A percentile compares a stretch with the other conserved stretches of the same genome.
phyloP scores from a whole-genome alignment of 2,113 vertebrate genomes.

The Anoplopoma fimbria region DNA sequence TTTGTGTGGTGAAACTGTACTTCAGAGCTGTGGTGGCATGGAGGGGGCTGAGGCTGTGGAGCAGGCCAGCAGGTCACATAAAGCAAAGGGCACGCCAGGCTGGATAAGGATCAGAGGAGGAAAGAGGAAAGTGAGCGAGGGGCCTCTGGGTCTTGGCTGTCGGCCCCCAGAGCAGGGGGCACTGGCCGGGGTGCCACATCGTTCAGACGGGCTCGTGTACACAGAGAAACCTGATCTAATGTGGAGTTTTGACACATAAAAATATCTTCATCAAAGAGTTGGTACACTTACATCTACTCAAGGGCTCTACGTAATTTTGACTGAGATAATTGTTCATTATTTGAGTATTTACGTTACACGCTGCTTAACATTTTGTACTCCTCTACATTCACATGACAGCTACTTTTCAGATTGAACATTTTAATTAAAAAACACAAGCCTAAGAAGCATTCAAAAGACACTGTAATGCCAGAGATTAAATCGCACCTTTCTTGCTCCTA shows the following conservation, averaged over 20 bases:
- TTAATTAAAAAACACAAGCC: not conserved
- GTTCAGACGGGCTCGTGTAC: slow-evolving; percentile 73
- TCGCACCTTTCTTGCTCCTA: not conserved
- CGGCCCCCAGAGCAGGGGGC: slow-evolving; percentile 61
- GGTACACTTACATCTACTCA: not conserved
- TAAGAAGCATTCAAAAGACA: not conserved
- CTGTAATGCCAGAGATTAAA: not conserved
- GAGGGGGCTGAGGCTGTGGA: slow-evolving; percentile 47
- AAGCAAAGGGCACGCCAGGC: slow-evolving; percentile 82
- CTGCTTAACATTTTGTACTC: no score
- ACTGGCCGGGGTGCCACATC: slow-evolving; percentile 70
- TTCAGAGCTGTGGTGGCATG: slow-evolving; percentile 44
- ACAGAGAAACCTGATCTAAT: slow-evolving; percentile 84
- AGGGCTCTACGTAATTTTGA: not conserved
- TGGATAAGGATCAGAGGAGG: slow-evolving; percentile 77
- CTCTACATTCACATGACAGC: not conserved
- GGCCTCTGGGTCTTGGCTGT: slow-evolving; percentile 67
- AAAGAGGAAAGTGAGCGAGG: slow-evolving; percentile 60
- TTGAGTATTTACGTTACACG: not conserved
- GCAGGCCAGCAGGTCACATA: slow-evolving; percentile 66
- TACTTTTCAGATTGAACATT: not conserved
- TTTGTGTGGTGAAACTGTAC: slow-evolving; percentile 57
- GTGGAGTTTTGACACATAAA: slow-evolving; percentile 40
- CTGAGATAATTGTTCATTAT: not conserved
- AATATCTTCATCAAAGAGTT: not conserved